Evolutionary conservation across 2,888 invertebrate species (phyloP).

Genomic region (Oeneis ivallda): DNA sequence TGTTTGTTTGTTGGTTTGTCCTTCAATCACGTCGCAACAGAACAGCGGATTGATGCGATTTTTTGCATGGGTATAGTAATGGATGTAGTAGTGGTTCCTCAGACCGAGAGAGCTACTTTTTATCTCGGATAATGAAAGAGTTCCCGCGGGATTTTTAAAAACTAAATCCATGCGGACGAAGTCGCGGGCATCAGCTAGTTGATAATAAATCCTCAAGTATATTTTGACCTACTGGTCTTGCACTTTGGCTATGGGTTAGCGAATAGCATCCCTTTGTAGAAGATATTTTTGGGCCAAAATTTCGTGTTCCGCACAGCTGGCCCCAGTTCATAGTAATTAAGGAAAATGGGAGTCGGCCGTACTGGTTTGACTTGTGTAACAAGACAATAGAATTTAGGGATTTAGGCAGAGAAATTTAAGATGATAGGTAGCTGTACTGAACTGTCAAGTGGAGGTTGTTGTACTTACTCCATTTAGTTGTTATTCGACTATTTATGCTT

Average conservation of each 20-base stretch:
- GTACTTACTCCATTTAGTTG: too few relatives aligned
- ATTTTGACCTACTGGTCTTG: not conserved
- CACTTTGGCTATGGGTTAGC: not conserved
- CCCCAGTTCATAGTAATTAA: conserved; percentile 26
- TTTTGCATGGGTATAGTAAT: too few relatives aligned
- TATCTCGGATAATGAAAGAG: too few relatives aligned
- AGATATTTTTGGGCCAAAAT: not conserved
- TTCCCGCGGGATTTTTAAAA: too few relatives aligned
- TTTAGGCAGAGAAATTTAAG: conserved; percentile 1
- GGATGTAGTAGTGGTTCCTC: too few relatives aligned
- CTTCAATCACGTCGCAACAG: too few relatives aligned
- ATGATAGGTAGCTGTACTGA: not conserved
- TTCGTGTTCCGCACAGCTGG: conserved; percentile 22
- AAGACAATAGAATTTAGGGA: conserved; percentile 2
- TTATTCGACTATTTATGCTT: too few relatives aligned
- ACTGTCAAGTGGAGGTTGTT: not conserved
- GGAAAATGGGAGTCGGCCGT: conserved; percentile 14
- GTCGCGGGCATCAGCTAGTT: too few relatives aligned
- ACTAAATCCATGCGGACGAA: too few relatives aligned
- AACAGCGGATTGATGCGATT: too few relatives aligned
- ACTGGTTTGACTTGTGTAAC: conserved; percentile 16
- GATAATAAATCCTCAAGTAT: not conserved
- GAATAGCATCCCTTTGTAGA: not conserved
- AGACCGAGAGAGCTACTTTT: too few relatives aligned
- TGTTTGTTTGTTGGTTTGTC: too few relatives aligned